Base-by-base conservation (phyloP, 2,113 vertebrate species). In the Formicarius rufipectus region DNA sequence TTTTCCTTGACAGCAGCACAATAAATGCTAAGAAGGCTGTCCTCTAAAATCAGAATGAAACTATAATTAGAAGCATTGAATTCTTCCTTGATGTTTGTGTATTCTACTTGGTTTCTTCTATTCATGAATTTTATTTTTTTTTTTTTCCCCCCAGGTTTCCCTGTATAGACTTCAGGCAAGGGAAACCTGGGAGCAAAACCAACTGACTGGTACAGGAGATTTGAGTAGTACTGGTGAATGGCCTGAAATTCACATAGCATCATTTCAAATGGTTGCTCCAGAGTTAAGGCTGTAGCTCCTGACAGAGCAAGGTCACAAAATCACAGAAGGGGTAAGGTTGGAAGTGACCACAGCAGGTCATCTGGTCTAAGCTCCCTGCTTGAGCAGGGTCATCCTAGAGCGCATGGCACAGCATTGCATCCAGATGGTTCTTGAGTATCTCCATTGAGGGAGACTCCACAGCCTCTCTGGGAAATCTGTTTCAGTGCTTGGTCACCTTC, bases 211-310 rank as follows among this genome's bases (percentile, higher is more conserved):
- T 73, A 5, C 12, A 76, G 30, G 6, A 64, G 27, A 45, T 52
- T 67, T 67, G 52, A 72, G 15, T 27, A 58, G n/a, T 72, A 62
- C 7, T 15, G 9, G 16, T 50, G 53, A 89, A 72, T n/a, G 72
- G 17, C 22, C 40, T 39, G 39, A 83, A 83, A 68, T 72, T 67
- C 84, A 66, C 42, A 47, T 13, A 33, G 5, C 2, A 2, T n/a
- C 0, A 0, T 64, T 81, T 59, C 49, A 75, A 8, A 5, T 39
- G 7, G 8, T 47, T 1, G 0, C 30, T 18, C 58, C 33, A 15
- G 35, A 64, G 20, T n/a, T 64, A 55, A 80, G 52, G 20, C 28
- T 56, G 39, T 60, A 6, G 20, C 33, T 71, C 8, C 7, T 49
- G 45, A 27, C 7, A 78, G 45, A 74, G 13, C 2, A 58, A 75